Evolutionary conservation across 1,140 invertebrate species (phyloP).

Genomic region (Drosophila orosa): DNA sequence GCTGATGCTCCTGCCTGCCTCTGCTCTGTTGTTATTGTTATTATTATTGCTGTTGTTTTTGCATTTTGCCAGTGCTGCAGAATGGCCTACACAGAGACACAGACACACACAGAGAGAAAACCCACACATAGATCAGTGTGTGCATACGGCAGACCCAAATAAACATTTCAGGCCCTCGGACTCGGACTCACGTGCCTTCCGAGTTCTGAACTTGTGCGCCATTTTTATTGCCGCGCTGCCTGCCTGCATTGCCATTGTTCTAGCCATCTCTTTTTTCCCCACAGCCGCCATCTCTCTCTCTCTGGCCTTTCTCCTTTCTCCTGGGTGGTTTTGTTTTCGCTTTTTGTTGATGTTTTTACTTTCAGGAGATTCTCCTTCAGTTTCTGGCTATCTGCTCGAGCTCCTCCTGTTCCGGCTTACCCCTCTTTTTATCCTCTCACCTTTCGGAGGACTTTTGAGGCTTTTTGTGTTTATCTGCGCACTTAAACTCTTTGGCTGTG

Average conservation of each 20-base stretch:
- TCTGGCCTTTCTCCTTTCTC: constrained; percentile 7
- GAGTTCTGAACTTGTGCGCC: constrained; percentile 78
- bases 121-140: constrained; percentile 34
- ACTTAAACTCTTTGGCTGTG: constrained; percentile 67
- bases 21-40: constrained; percentile 35
- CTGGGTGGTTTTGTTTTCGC: constrained; percentile 33
- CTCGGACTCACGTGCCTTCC: constrained; percentile 73
- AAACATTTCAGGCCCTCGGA: constrained; percentile 71
- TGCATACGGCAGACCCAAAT: constrained; percentile 67
- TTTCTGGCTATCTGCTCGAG: constrained; percentile 30
- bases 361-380: constrained; percentile 57
- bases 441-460: constrained; percentile 29
- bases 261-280: constrained; percentile 24
- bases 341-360: constrained; percentile 80
- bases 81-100: constrained; percentile 66
- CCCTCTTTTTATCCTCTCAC: not conserved
- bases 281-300: not conserved
- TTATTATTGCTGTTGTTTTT: constrained; percentile 54
- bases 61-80: constrained; percentile 55
- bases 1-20: constrained; percentile 5
- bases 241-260: constrained; percentile 72
- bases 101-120: constrained; percentile 33
- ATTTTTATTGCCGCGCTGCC: constrained; percentile 75
- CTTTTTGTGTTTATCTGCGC: constrained; percentile 76
- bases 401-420: constrained; percentile 39